A percentile compares a stretch with the other conserved stretches of the same genome.
These are phyloP conservation scores for Brachynemurus nebulosus DNA, from an alignment of 2,888 invertebrate species.

Conservation along the genomic window DNA sequence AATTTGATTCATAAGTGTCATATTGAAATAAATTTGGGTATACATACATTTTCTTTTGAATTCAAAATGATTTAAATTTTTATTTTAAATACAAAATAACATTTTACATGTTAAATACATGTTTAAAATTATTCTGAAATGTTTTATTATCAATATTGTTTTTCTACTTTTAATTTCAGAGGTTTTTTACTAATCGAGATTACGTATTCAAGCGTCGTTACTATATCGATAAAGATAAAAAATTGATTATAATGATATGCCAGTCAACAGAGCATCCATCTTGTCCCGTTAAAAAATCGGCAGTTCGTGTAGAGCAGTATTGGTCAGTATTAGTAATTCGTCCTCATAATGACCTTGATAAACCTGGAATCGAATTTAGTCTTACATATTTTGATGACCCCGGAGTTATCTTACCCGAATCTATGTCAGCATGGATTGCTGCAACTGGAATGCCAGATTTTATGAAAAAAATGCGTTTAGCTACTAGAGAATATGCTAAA, in stretches of 20 bases:
- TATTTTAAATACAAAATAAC: too few relatives aligned
- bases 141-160: too few relatives aligned
- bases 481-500: conserved; percentile 47
- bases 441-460: conserved; percentile 66
- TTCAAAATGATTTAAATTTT: too few relatives aligned
- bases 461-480: conserved; percentile 50
- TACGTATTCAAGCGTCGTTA: conserved; percentile 70
- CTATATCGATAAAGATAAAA: conserved; percentile 39
- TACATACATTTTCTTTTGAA: too few relatives aligned
- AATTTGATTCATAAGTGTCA: too few relatives aligned
- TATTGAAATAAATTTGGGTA: too few relatives aligned
- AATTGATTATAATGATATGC: conserved; percentile 49
- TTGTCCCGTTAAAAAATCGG: conserved; percentile 50
- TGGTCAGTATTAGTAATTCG: conserved; percentile 80
- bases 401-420: conserved; percentile 58
- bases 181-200: conserved; percentile 71
- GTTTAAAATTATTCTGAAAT: too few relatives aligned
- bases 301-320: conserved; percentile 63
- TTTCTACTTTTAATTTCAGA: conserved; percentile 31
- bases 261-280: conserved; percentile 54
- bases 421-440: conserved; percentile 60
- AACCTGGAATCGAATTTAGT: conserved; percentile 65
- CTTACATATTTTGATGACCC: conserved; percentile 83
- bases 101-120: too few relatives aligned
- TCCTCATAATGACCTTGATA: conserved; percentile 43